Percentiles rank a stretch among this genome's conserved stretches.
phyloP scores from a whole-genome alignment of 2,797 vertebrate genomes.

The Malurus splendens region DNA sequence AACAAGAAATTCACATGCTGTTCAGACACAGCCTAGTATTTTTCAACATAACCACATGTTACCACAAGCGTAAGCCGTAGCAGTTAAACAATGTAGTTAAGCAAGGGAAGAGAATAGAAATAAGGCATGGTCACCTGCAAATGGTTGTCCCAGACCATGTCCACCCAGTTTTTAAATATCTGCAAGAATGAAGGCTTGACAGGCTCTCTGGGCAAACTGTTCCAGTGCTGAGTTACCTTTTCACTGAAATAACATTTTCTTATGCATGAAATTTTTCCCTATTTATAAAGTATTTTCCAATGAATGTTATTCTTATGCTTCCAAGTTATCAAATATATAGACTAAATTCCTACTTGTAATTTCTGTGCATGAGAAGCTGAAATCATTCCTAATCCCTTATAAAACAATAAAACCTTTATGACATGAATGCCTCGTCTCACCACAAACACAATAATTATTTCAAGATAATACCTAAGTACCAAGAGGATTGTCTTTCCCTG shows the following conservation, averaged over 20 bases:
- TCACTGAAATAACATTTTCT: background rate
- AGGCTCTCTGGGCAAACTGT: background rate
- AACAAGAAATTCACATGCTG: background rate
- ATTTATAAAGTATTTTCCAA: background rate
- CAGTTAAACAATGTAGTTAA: background rate
- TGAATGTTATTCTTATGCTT: background rate
- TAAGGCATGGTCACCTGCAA: background rate
- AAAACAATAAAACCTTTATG: background rate
- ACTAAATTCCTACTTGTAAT: background rate
- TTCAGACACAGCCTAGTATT: background rate
- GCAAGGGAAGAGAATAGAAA: background rate
- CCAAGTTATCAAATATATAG: background rate
- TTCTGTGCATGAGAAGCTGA: background rate
- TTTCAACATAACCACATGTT: background rate
- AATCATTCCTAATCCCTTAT: background rate
- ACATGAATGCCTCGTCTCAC: background rate
- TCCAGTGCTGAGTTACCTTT: background rate
- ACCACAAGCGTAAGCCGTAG: background rate
- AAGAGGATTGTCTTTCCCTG: background rate
- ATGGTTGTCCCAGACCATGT: fast-evolving
- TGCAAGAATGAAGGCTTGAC: background rate
- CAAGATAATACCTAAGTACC: background rate
- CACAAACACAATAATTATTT: background rate
- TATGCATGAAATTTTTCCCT: background rate
- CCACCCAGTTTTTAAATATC: background rate